Base-by-base conservation (phyloP, 2,113 vertebrate genomes). In the Platichthys stellatus region DNA sequence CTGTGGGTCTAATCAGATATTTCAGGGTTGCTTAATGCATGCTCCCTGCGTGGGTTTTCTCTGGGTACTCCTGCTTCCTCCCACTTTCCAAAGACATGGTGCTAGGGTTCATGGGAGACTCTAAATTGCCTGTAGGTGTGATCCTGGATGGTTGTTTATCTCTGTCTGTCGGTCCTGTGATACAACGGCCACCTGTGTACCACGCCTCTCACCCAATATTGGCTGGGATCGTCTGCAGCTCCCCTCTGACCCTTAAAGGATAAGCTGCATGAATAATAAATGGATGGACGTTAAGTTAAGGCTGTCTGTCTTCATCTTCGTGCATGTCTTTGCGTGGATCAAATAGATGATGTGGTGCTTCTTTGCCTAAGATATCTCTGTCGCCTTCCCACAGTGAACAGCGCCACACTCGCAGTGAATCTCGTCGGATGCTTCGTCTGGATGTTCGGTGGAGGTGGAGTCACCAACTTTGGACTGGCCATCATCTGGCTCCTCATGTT, bases 401-500 rank as follows among this genome's bases (percentile, higher is more conserved):
- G 95, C 85, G 95, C 93, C 85, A 99, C 98, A 61, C 94, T 99
- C 88, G 96, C 93, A 8, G 97, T 99, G 91, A 99, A 99, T 94
- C 96, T 99, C 80, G 89, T 99, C 77, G 98, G 96, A 94, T 99
- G 97, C 92, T 95, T 99, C 82, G 97, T 95, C 18, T 99, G 98
- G 98, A 96, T 99, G 95, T 97, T 99, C 86, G 98, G 96, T 86
- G 98, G 98, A 68, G 98, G 98, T 14, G 97, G 97, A 86, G 97
- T 97, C 74, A 96, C 96, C 86, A 99, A 99, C 94, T 99, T 99
- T 90, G 98, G 98, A 87, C 94, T 99, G 93, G 95, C 98, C 80
- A 96, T 99, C 94, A 96, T 99, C 89, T 99, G 98, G 98, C 94
- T 99, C 74, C 91, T 99, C 90, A 96, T 99, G 95, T 99, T 99